These are phyloP conservation scores for Aethes cnicana DNA, from an alignment of 2,888 invertebrate species.

Conservation along the genomic window DNA sequence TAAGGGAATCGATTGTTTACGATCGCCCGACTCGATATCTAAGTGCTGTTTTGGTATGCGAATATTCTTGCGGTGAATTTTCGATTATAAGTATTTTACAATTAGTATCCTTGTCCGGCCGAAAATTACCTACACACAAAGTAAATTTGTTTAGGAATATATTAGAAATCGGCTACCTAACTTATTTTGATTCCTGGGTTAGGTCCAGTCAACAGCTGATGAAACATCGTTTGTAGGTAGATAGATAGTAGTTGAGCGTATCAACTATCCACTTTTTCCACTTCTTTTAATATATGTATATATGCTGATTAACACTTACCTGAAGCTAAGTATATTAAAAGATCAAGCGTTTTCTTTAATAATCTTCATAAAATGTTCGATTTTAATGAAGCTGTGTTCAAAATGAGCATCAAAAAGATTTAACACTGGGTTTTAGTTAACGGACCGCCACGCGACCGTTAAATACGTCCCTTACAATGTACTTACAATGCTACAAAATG, in stretches of 20 bases:
- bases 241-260: too few species aligned
- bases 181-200: too few species aligned
- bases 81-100: not conserved
- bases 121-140: not conserved
- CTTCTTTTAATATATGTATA: too few species aligned
- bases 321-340: too few species aligned
- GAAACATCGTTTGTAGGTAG: too few species aligned
- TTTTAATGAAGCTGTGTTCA: not conserved
- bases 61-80: not conserved
- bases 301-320: too few species aligned
- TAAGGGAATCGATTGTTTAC: conserved; percentile 21
- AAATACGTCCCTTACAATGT: conserved; percentile 25
- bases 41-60: conserved; percentile 14
- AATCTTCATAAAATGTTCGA: too few species aligned
- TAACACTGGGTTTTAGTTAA: conserved; percentile 19
- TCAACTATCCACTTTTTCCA: too few species aligned
- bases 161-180: too few species aligned
- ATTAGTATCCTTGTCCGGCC: not conserved
- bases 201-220: too few species aligned
- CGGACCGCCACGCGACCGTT: conserved; percentile 31
- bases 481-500: conserved; percentile 27
- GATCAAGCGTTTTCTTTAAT: too few species aligned
- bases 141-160: too few species aligned
- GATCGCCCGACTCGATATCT: not conserved
- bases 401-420: conserved; percentile 6